A percentile compares a stretch with the other conserved stretches of the same genome.
These are phyloP conservation scores for Aphrophora alni DNA, from an alignment of 2,888 invertebrate species.

Conservation along the genomic window DNA sequence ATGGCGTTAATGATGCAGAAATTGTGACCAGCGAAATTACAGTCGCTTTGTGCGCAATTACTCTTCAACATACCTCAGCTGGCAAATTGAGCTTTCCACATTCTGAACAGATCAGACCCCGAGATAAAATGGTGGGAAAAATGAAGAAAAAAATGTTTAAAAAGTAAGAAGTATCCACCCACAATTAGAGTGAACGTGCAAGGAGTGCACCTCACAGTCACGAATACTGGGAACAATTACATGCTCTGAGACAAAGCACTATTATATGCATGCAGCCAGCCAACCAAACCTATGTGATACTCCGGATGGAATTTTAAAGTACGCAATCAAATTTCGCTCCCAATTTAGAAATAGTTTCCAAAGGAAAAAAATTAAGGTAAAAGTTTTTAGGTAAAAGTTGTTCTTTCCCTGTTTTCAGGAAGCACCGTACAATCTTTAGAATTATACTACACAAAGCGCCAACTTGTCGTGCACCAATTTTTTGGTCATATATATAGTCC, in stretches of 20 bases:
- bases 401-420: too few relatives aligned
- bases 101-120: background rate
- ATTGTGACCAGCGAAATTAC: background rate
- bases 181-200: background rate
- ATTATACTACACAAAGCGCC: too few relatives aligned
- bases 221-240: background rate
- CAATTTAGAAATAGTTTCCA: too few relatives aligned
- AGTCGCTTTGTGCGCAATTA: constrained; percentile 3
- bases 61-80: background rate
- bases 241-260: background rate
- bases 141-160: background rate
- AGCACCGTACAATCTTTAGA: too few relatives aligned
- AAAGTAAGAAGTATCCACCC: constrained; percentile 4
- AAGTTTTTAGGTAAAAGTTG: too few relatives aligned
- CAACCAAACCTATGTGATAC: background rate
- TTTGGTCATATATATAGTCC: too few relatives aligned
- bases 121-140: constrained; percentile 2
- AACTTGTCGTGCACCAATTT: too few relatives aligned
- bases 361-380: too few relatives aligned
- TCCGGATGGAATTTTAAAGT: too few relatives aligned
- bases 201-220: background rate
- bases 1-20: background rate
- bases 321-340: too few relatives aligned
- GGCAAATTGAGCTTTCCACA: background rate
- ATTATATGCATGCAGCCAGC: background rate